Evolutionary conservation across 1,140 invertebrate species (phyloP).

Genomic region (Cydia fagiglandana): DNA sequence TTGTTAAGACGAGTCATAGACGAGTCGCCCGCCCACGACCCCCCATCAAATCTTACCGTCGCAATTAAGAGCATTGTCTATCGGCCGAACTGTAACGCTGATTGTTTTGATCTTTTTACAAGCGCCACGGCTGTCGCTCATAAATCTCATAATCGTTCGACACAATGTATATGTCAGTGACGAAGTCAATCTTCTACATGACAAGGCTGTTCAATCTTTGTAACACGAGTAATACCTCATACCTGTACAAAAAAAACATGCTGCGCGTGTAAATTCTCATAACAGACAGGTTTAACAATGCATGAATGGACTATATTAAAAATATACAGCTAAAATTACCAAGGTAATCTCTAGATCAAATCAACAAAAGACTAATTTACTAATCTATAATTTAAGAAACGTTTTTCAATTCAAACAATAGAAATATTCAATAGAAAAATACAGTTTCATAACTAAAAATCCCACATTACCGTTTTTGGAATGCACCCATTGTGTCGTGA

Average conservation of each 20-base stretch:
- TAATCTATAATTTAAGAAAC: constrained; percentile 9
- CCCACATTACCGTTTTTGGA: constrained; percentile 7
- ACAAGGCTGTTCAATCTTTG: constrained; percentile 34
- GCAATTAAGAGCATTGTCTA: constrained; percentile 53
- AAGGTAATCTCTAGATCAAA: constrained; percentile 3
- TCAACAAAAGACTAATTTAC: constrained; percentile 31
- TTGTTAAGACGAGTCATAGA: constrained; percentile 34
- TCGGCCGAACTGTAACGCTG: constrained; percentile 40
- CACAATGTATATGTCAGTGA: not conserved
- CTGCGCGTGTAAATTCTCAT: constrained; percentile 16
- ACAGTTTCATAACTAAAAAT: constrained; percentile 10
- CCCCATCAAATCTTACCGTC: constrained; percentile 33
- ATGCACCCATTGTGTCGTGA: constrained; percentile 20
- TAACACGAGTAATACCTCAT: constrained; percentile 45
- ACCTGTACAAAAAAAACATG: constrained; percentile 19
- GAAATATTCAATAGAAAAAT: not conserved
- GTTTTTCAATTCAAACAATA: not conserved
- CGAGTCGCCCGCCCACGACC: constrained; percentile 45
- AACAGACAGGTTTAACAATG: constrained; percentile 20
- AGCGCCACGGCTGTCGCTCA: constrained; percentile 22
- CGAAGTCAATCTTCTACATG: constrained; percentile 7
- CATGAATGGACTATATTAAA: constrained; percentile 14
- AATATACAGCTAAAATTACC: constrained; percentile 27
- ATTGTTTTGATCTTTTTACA: constrained; percentile 39
- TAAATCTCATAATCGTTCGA: constrained; percentile 17